Percentiles rank a stretch among this genome's conserved stretches.
These are phyloP conservation scores for Eonycteris spelaea DNA, from an alignment of 2,113 vertebrate genomes.

Conservation along the genomic window DNA sequence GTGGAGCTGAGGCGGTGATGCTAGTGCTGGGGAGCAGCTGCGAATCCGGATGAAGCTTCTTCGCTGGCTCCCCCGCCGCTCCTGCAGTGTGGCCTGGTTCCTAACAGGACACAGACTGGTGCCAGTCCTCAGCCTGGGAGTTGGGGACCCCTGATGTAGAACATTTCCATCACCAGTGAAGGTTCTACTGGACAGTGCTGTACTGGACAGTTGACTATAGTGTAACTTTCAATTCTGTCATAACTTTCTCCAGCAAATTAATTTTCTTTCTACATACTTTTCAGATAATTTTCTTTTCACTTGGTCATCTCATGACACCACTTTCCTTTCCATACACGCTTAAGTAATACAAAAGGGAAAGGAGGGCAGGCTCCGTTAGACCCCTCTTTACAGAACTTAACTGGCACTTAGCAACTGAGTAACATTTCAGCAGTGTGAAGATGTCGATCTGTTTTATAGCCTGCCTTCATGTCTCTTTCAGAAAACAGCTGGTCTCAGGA, in stretches of 20 bases:
- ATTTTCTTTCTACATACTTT: neutral
- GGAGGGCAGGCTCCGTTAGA: neutral
- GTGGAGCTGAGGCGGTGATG: too few relatives aligned
- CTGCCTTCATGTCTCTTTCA: neutral
- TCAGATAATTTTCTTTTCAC: neutral
- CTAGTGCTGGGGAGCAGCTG: too few relatives aligned
- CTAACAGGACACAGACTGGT: too few relatives aligned
- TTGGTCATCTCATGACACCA: neutral
- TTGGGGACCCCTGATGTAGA: too few relatives aligned
- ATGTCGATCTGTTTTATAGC: neutral
- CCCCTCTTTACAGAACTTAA: neutral
- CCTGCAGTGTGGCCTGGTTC: too few relatives aligned
- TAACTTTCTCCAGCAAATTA: neutral
- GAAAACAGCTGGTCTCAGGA: neutral
- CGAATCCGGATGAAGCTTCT: too few relatives aligned
- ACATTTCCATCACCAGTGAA: too few relatives aligned
- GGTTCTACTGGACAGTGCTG: neutral
- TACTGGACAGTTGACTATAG: neutral
- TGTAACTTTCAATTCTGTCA: neutral
- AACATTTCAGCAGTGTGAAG: neutral
- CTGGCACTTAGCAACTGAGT: neutral
- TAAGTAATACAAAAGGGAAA: neutral
- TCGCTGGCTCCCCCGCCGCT: too few relatives aligned
- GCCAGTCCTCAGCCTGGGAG: too few relatives aligned
- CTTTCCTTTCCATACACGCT: neutral